phyloP scores from a whole-genome alignment of 2,888 invertebrate genomes.

The Habrosyne pyritoides region DNA sequence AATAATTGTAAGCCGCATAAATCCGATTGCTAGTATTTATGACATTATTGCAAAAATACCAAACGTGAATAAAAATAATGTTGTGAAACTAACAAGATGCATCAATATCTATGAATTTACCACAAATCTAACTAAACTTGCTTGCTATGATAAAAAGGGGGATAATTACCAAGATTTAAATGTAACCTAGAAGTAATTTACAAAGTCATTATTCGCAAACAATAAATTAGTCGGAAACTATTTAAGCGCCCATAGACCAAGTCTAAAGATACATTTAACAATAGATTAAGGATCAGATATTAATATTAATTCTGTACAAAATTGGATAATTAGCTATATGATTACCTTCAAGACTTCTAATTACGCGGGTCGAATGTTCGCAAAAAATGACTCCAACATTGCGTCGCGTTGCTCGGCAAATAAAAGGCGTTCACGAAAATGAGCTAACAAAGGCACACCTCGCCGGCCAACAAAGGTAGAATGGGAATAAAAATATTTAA shows the following conservation, averaged over 20 bases:
- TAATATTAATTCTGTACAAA: slow-evolving; percentile 17
- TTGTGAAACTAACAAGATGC: too few relatives aligned
- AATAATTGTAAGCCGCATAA: too few relatives aligned
- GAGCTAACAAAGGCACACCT: slow-evolving; percentile 65
- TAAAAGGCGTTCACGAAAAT: slow-evolving; percentile 65
- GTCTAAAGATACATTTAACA: slow-evolving; percentile 9
- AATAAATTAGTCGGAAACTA: too few relatives aligned
- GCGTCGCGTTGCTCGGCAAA: slow-evolving; percentile 40
- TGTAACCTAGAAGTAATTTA: background rate
- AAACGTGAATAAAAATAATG: too few relatives aligned
- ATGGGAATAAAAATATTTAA: slow-evolving; percentile 79
- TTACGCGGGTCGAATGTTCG: slow-evolving; percentile 21
- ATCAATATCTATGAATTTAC: too few relatives aligned
- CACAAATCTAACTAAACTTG: too few relatives aligned
- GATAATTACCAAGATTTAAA: background rate
- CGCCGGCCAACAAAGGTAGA: slow-evolving; percentile 61
- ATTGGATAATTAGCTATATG: slow-evolving; percentile 34
- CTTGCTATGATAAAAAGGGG: too few relatives aligned
- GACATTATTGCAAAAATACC: too few relatives aligned
- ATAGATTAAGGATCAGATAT: slow-evolving; percentile 18
- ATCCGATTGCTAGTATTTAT: too few relatives aligned
- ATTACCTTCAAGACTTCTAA: slow-evolving; percentile 29
- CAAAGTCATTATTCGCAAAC: background rate
- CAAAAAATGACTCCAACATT: slow-evolving; percentile 31
- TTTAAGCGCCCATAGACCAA: too few relatives aligned